Evolutionary conservation across 2,113 vertebrate species (phyloP).

Genomic region (Balaeniceps rex): DNA sequence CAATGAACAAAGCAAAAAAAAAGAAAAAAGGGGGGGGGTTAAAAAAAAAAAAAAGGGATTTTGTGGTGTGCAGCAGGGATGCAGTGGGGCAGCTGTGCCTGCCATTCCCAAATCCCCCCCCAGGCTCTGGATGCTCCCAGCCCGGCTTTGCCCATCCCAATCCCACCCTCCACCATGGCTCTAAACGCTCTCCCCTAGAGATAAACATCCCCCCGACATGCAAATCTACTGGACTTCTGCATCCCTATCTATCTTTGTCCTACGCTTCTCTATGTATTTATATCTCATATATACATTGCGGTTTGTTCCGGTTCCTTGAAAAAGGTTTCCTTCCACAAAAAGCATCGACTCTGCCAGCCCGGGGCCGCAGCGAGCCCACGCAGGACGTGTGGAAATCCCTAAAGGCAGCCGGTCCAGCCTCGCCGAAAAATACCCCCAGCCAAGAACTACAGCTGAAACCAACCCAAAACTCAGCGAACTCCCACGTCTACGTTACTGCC

Average conservation of each 20-base stretch:
- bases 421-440: neutral
- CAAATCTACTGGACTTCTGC: slow-evolving; percentile 65
- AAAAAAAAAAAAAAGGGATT: no score
- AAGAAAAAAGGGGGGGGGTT: neutral
- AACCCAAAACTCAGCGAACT: neutral
- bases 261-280: slow-evolving; percentile 57
- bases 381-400: neutral
- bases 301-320: neutral
- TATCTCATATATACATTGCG: slow-evolving; percentile 65
- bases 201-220: slow-evolving; percentile 47
- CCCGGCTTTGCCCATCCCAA: neutral
- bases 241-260: slow-evolving; percentile 47
- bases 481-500: neutral
- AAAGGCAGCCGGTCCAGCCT: neutral
- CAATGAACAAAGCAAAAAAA: neutral
- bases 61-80: neutral
- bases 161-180: neutral
- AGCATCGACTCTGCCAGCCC: neutral
- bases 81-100: neutral
- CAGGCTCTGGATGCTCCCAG: neutral
- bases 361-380: neutral
- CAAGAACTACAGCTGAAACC: neutral
- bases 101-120: neutral
- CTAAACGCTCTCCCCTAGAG: neutral
- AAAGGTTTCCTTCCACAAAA: slow-evolving; percentile 19